These are phyloP conservation scores for Epinotia ramella DNA, from an alignment of 2,888 invertebrate genomes.

Conservation along the genomic window DNA sequence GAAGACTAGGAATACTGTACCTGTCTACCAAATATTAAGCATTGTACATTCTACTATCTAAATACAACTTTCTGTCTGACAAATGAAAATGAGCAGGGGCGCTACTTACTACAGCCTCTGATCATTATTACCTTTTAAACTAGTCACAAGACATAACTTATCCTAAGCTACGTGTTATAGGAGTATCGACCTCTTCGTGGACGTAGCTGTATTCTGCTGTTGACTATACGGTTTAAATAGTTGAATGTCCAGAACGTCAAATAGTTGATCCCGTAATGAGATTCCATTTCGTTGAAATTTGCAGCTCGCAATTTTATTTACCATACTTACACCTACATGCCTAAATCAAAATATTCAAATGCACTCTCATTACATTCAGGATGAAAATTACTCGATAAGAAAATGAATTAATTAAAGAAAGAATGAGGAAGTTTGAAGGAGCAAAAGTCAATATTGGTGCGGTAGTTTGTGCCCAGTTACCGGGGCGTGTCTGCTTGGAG, in stretches of 20 bases:
- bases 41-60: no score
- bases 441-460: slow-evolving; percentile 76
- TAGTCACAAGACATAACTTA: neutral
- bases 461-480: slow-evolving; percentile 75
- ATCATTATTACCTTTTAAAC: neutral
- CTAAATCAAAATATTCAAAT: slow-evolving; percentile 35
- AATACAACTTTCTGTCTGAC: no score
- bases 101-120: neutral
- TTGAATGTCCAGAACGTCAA: neutral
- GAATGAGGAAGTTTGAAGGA: slow-evolving; percentile 71
- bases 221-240: neutral
- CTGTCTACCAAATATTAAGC: neutral
- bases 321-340: neutral
- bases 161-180: no score
- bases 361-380: slow-evolving; percentile 38
- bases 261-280: neutral
- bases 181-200: no score
- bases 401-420: slow-evolving; percentile 68
- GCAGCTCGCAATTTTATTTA: neutral
- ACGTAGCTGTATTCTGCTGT: no score
- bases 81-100: neutral
- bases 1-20: neutral
- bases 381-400: slow-evolving; percentile 47
- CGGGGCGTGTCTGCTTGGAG: slow-evolving; percentile 64
- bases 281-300: neutral